phyloP scores from a whole-genome alignment of 2,113 vertebrate species.

The Rafetus swinhoei region DNA sequence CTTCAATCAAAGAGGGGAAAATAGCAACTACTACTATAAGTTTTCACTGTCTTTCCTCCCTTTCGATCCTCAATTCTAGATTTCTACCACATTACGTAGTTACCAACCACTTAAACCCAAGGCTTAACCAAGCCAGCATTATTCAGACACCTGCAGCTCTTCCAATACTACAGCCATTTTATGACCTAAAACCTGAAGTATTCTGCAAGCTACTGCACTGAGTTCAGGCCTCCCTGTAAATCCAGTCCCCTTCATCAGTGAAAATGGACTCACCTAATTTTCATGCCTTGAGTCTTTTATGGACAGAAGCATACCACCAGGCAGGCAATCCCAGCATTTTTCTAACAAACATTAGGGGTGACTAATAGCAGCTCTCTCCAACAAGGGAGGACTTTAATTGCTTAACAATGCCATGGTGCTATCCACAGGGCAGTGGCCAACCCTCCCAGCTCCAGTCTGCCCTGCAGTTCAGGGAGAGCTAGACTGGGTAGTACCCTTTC shows the following conservation, averaged over 20 bases:
- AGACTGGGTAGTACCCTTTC: background rate
- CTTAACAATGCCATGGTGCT: conserved; percentile 36
- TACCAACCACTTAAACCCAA: background rate
- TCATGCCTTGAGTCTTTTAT: background rate
- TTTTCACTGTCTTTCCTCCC: background rate
- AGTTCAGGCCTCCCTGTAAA: conserved; percentile 33
- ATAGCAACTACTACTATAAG: background rate
- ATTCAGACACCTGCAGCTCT: background rate
- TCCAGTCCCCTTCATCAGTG: background rate
- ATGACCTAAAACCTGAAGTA: background rate
- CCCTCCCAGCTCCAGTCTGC: background rate
- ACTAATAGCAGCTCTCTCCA: too few species aligned
- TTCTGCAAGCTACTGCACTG: background rate
- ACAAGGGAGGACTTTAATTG: background rate
- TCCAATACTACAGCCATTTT: conserved; percentile 28
- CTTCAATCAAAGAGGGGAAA: background rate
- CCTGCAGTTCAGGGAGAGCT: conserved; percentile 58
- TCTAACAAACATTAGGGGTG: background rate
- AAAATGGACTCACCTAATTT: background rate
- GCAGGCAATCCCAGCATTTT: background rate
- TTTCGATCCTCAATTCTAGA: background rate
- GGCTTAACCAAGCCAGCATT: conserved; percentile 24
- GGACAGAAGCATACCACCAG: background rate
- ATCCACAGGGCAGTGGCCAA: conserved; percentile 25
- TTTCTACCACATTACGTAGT: background rate